These are phyloP conservation scores for Mimachlamys varia DNA, from an alignment of 2,888 invertebrate species.

Conservation along the genomic window DNA sequence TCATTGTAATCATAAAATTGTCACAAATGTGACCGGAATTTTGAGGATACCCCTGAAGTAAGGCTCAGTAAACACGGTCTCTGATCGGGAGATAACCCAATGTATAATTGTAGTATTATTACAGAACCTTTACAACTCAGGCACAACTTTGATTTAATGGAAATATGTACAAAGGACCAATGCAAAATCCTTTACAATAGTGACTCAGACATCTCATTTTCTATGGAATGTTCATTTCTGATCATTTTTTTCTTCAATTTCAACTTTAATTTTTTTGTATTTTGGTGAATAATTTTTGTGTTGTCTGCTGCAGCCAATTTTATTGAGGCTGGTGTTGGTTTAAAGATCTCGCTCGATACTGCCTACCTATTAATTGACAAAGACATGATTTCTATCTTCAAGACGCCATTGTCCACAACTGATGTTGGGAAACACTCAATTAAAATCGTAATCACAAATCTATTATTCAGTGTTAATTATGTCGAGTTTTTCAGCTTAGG, in stretches of 20 bases:
- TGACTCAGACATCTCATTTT: not conserved
- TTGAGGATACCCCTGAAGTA: too few species aligned
- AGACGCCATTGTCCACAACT: slow-evolving; percentile 25
- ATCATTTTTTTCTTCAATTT: slow-evolving; percentile 25
- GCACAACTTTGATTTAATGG: not conserved
- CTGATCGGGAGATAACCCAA: too few species aligned
- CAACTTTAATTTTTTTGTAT: slow-evolving; percentile 25
- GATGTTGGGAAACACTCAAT: slow-evolving; percentile 34
- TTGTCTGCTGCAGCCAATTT: slow-evolving; percentile 5
- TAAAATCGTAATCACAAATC: slow-evolving; percentile 36
- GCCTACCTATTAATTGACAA: slow-evolving; percentile 22
- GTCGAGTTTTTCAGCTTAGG: slow-evolving; percentile 22
- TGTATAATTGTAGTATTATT: not conserved
- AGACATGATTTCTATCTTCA: not conserved
- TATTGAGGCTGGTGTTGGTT: not conserved
- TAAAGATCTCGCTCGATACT: not conserved
- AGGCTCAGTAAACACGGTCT: too few species aligned
- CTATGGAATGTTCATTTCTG: slow-evolving; percentile 16
- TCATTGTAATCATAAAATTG: too few species aligned
- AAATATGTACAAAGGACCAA: not conserved
- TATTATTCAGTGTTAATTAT: slow-evolving; percentile 31
- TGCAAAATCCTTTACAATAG: not conserved
- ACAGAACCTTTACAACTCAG: not conserved
- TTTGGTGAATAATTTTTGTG: not conserved
- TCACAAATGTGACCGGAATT: too few species aligned